phyloP scores from a whole-genome alignment of 2,797 vertebrate species.

The Sebastes dallii region DNA sequence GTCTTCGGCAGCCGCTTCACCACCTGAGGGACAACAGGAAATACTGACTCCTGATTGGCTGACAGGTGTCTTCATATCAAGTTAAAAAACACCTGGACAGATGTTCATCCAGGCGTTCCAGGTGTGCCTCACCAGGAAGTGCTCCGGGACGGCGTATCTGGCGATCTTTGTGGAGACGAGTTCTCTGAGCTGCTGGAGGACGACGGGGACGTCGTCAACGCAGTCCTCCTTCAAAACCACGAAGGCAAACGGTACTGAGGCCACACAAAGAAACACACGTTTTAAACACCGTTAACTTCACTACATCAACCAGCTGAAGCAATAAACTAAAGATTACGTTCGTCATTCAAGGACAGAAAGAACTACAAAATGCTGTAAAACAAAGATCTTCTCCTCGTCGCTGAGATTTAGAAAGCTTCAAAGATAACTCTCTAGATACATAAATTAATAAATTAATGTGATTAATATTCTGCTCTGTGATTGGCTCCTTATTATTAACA shows the following conservation, averaged over 20 bases:
- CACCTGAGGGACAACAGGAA: constrained; percentile 73
- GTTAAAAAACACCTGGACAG: not conserved
- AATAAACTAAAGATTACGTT: not conserved
- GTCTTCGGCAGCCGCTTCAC: constrained; percentile 95
- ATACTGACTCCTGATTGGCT: not conserved
- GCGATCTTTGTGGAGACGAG: constrained; percentile 89
- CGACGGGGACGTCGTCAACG: constrained; percentile 1
- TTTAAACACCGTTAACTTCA: not conserved
- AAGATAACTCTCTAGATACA: not conserved
- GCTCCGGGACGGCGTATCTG: constrained; percentile 91
- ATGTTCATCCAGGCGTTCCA: not conserved
- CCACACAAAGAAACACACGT: not conserved
- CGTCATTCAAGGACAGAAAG: not conserved
- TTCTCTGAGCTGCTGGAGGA: constrained; percentile 78
- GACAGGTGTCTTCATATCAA: not conserved
- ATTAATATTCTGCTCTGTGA: not conserved
- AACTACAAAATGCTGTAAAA: not conserved
- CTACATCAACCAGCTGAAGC: too few species aligned
- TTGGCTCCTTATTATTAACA: not conserved
- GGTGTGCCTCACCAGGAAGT: constrained; percentile 87
- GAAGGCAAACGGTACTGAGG: constrained; percentile 91
- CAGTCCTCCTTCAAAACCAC: constrained; percentile 86
- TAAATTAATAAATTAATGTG: not conserved
- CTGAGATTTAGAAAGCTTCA: not conserved
- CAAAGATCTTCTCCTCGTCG: not conserved